Evolutionary conservation across 2,888 invertebrate genomes (phyloP).

Genomic region (Eilema caniola): DNA sequence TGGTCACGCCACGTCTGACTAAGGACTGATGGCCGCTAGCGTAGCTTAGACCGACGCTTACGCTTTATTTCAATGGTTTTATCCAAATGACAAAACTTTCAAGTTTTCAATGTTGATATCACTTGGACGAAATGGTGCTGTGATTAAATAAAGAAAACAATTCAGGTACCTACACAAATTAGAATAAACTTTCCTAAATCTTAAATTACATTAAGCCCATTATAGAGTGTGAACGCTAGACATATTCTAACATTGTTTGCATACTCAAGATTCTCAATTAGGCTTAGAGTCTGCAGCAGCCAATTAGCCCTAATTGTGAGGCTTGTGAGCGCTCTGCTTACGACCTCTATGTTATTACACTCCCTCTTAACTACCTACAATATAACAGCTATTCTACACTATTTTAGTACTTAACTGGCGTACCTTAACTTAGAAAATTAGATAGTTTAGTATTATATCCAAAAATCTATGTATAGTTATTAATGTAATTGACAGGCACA

Average conservation of each 20-base stretch:
- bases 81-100: too few relatives aligned
- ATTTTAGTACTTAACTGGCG: not conserved
- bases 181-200: not conserved
- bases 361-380: not conserved
- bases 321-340: not conserved
- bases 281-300: not conserved
- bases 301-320: not conserved
- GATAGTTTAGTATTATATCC: too few relatives aligned
- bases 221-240: not conserved
- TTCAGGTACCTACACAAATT: not conserved
- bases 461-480: too few relatives aligned
- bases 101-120: too few relatives aligned
- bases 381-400: not conserved
- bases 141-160: not conserved
- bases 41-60: too few relatives aligned
- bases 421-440: not conserved
- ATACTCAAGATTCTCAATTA: conserved; percentile 1
- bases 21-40: too few relatives aligned
- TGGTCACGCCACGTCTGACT: too few relatives aligned
- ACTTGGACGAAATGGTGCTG: not conserved
- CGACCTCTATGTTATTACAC: not conserved
- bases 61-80: too few relatives aligned
- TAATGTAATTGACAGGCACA: too few relatives aligned
- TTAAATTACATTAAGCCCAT: not conserved
- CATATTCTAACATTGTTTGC: not conserved